A percentile compares a stretch with the other conserved stretches of the same genome.
Evolutionary conservation across 2,113 vertebrate genomes (phyloP).

Genomic region (Nyctereutes procyonoides): DNA sequence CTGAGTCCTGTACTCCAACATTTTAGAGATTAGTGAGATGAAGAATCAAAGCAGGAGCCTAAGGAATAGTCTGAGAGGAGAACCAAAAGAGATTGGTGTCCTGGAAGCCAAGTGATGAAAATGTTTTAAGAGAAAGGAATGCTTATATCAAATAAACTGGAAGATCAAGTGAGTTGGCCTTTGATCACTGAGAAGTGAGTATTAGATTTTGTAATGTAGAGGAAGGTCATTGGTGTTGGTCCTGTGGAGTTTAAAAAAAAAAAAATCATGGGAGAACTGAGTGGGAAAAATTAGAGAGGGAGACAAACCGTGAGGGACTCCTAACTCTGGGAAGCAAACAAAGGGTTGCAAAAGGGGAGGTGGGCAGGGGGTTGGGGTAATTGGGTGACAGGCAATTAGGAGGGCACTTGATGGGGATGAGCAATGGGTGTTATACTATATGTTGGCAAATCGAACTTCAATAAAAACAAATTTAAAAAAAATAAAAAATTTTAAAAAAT

Average conservation of each 20-base stretch:
- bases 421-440: no score
- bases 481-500: no score
- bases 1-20: neutral
- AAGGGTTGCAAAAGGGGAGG: no score
- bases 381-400: no score
- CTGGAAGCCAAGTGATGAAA: conserved; percentile 10
- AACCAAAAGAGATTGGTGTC: neutral
- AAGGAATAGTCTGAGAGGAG: neutral
- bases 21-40: neutral
- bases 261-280: neutral
- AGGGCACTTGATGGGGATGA: no score
- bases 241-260: neutral
- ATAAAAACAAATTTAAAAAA: no score
- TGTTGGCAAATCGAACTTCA: no score
- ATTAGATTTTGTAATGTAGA: neutral
- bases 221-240: neutral
- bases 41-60: neutral
- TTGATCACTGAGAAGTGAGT: conserved; percentile 3
- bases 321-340: no score
- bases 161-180: conserved; percentile 47
- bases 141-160: neutral
- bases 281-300: no score
- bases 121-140: neutral
- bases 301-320: no score
- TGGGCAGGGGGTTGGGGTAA: no score